Conservation (phyloP, 2,797 vertebrate genomes). For the Coregonus suidteri region DNA sequence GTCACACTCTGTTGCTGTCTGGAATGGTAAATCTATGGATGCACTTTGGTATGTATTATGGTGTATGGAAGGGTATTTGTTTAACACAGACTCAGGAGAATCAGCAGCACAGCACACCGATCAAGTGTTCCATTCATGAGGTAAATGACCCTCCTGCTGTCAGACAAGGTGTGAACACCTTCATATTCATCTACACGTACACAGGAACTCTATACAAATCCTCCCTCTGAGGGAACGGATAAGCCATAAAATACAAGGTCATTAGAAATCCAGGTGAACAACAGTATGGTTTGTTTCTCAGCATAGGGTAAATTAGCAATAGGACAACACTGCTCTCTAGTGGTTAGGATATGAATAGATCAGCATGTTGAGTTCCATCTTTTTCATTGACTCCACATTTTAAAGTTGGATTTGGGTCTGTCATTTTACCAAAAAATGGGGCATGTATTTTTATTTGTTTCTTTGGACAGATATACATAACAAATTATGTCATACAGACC, state of each 20-base stretch:
- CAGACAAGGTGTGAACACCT: slow-evolving; percentile 75
- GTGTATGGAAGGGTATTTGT: slow-evolving; percentile 48
- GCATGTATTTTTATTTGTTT: not conserved
- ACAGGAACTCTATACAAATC: slow-evolving; percentile 46
- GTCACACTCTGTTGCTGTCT: slow-evolving; percentile 33
- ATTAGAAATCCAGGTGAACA: slow-evolving; percentile 41
- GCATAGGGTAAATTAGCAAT: not conserved
- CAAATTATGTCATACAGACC: too few relatives aligned
- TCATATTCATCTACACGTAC: slow-evolving; percentile 54
- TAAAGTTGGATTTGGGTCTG: not conserved
- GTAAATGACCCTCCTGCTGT: slow-evolving; percentile 77
- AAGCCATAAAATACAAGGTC: slow-evolving; percentile 20
- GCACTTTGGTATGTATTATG: slow-evolving; percentile 57
- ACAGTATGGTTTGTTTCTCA: slow-evolving; percentile 48
- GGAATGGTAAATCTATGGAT: slow-evolving; percentile 47
- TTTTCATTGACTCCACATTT: not conserved
- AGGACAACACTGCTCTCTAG: slow-evolving; percentile 61
- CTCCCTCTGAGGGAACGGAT: slow-evolving; percentile 72
- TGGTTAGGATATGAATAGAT: slow-evolving; percentile 31
- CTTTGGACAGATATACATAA: not conserved
- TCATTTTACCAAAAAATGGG: not conserved
- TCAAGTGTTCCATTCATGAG: slow-evolving; percentile 80
- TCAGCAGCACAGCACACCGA: slow-evolving; percentile 71
- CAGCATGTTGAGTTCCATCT: not conserved
- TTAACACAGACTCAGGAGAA: slow-evolving; percentile 67